Conservation (phyloP, 2,888 invertebrate species). For the Prenolepis imparis region DNA sequence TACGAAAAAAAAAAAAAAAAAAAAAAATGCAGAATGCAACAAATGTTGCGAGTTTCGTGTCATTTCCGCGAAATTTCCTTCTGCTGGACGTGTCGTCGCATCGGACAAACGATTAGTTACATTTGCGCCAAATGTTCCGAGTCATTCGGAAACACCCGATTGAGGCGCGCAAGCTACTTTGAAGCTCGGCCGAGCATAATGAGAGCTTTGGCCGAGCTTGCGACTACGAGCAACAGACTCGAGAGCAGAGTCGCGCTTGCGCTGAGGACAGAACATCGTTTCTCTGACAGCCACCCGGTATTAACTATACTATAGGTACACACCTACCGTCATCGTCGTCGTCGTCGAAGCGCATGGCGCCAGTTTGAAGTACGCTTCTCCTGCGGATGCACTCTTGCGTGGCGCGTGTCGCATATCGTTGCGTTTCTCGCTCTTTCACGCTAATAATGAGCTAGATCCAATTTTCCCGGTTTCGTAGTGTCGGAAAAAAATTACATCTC, state of each 20-base stretch:
- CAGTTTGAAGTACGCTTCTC: constrained; percentile 86
- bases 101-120: constrained; percentile 18
- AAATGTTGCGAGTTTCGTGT: constrained; percentile 11
- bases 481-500: neutral
- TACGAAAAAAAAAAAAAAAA: neutral
- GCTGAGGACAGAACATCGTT: constrained; percentile 64
- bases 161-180: constrained; percentile 43
- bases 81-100: constrained; percentile 1
- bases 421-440: constrained; percentile 15
- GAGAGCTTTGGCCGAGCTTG: constrained; percentile 65
- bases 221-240: constrained; percentile 60
- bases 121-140: constrained; percentile 43
- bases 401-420: constrained; percentile 46
- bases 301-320: constrained; percentile 77
- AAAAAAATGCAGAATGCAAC: constrained; percentile 22
- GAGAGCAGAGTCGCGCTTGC: constrained; percentile 72
- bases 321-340: constrained; percentile 80
- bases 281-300: constrained; percentile 73
- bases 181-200: constrained; percentile 49
- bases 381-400: constrained; percentile 83
- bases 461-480: constrained; percentile 43
- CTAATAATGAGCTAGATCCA: neutral
- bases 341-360: constrained; percentile 84
- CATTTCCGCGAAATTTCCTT: constrained; percentile 27
- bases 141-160: constrained; percentile 11